phyloP scores from a whole-genome alignment of 1,140 invertebrate genomes.

The Pemphigus obesinymphae region DNA sequence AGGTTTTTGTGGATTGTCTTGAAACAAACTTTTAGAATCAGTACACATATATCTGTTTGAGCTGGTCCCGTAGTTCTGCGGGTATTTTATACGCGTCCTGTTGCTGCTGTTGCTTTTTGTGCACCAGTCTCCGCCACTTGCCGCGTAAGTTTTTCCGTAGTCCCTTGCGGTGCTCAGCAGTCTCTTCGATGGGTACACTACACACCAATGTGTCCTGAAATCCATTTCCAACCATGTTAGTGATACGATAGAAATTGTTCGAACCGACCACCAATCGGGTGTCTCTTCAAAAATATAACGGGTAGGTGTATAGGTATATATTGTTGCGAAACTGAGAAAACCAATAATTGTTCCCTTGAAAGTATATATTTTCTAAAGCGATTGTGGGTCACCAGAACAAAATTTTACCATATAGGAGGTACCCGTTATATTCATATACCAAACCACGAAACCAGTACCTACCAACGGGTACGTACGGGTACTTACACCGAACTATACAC shows the following conservation, averaged over 20 bases:
- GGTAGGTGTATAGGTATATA: too few relatives aligned
- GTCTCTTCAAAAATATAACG: too few relatives aligned
- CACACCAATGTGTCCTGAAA: constrained; percentile 69
- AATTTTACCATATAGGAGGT: neutral
- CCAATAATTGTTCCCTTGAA: neutral
- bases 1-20: constrained; percentile 39
- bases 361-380: neutral
- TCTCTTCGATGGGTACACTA: constrained; percentile 63
- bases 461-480: too few relatives aligned
- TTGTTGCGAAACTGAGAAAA: too few relatives aligned
- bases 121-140: constrained; percentile 70
- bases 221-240: constrained; percentile 7
- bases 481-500: neutral
- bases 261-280: too few relatives aligned
- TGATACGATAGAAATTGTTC: too few relatives aligned
- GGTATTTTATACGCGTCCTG: constrained; percentile 77
- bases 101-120: constrained; percentile 68
- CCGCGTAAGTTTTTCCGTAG: constrained; percentile 76
- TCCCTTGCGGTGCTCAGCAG: constrained; percentile 65
- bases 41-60: constrained; percentile 85
- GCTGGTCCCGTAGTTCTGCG: constrained; percentile 75
- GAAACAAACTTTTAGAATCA: constrained; percentile 52
- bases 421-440: neutral
- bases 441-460: constrained; percentile 17
- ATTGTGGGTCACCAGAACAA: constrained; percentile 3